Conservation (phyloP, 2,797 vertebrate genomes). For the Pagetopsis macropterus region DNA sequence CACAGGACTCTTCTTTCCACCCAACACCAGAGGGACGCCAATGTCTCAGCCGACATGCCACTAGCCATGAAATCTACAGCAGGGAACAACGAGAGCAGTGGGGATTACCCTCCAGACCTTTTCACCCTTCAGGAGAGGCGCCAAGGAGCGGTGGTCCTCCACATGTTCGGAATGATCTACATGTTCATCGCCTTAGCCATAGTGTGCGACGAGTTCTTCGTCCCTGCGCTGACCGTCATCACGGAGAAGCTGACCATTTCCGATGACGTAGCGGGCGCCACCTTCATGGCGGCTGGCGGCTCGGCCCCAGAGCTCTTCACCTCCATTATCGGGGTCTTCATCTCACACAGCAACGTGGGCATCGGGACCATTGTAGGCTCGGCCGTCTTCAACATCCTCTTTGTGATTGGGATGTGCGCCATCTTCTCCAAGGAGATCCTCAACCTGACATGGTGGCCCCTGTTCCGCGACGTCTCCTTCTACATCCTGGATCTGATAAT, state of each 20-base stretch:
- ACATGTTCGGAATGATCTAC: constrained; percentile 97
- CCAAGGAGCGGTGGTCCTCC: constrained; percentile 91
- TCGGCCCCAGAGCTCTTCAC: constrained; percentile 99
- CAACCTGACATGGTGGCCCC: constrained; percentile 98
- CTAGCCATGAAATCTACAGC: constrained; percentile 80
- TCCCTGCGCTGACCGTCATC: constrained; percentile 97
- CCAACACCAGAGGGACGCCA: constrained; percentile 78
- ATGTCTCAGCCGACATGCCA: constrained; percentile 78
- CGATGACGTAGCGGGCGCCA: constrained; percentile 97
- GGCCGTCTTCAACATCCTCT: constrained; percentile 98
- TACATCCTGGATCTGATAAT: constrained; percentile 97
- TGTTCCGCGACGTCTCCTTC: constrained; percentile 97
- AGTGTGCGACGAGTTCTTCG: constrained; percentile 98
- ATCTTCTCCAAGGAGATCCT: constrained; percentile 98
- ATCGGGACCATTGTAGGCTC: constrained; percentile 99
- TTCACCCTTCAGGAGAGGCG: constrained; percentile 89
- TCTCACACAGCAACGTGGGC: constrained; percentile 98
- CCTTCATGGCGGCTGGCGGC: constrained; percentile 98
- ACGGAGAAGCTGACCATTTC: constrained; percentile 95
- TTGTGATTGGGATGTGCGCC: constrained; percentile 99
- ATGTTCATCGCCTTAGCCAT: constrained; percentile 99
- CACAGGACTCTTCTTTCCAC: constrained; percentile 95
- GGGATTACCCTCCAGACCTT: constrained; percentile 92
- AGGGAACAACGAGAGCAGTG: constrained; percentile 80
- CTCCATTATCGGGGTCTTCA: constrained; percentile 97